Base-by-base conservation (phyloP, 1,140 invertebrate species). In the Drosophila malerkotliana region DNA sequence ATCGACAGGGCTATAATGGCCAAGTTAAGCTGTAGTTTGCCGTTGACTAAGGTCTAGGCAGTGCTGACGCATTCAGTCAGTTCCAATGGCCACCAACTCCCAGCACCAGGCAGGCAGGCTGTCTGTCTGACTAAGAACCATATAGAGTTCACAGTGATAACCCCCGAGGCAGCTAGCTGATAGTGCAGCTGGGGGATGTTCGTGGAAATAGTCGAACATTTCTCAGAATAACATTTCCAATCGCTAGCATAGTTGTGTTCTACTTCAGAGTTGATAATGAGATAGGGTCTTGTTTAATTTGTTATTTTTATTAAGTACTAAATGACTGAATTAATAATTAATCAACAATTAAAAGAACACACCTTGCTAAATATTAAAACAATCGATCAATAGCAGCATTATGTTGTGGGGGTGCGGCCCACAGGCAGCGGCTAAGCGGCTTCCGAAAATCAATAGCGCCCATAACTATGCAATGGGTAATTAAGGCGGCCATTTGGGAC, bases 381-480 rank as follows among this genome's bases (percentile, higher is more conserved):
- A 67, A 21, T 55, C 49, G 41, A 68, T 56, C 41, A 48, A 67
- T 41, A 12, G 59, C 15, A 47, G 64, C 60, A 30, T 45, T 64
- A 44, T 34, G 44, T 64, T 21, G 21, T 21, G 21, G 21, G 21
- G 21, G 21, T 21, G 2, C 21, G 21, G 21, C 21, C 21, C 21
- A 21, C 21, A 21, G 21, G 0, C 21, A 21, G 26, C 26, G 3
- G 21, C 26, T 32, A 44, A 62, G 37, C 28, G 12, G 24, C 30
- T 48, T 45, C 34, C 51, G 21, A 68, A 56, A 69, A 69, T 56
- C 66, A 14, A 68, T 68, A 56, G 47, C 78, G 78, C 78, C 73
- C 72, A 44, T 67, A 81, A 81, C 73, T 80, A 81, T 81, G 78
- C 78, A 81, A 81, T 58, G 53, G 39, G 30, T 64, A 72, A 81